phyloP scores from a whole-genome alignment of 2,113 vertebrate genomes.

The Nanger granti region DNA sequence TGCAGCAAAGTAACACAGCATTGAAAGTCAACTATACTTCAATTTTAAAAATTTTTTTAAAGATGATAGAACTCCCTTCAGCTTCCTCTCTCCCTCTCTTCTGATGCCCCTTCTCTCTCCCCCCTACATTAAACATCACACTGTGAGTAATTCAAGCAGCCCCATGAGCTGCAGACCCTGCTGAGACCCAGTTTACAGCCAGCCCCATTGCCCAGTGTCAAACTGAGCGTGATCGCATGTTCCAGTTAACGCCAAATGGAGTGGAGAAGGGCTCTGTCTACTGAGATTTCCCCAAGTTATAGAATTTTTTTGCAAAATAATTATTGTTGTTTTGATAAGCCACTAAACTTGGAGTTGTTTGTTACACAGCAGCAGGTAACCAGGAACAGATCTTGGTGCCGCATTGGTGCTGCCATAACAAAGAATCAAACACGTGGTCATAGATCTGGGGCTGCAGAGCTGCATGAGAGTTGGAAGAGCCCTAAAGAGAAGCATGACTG shows the following conservation, averaged over 20 bases:
- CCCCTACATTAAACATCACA: not conserved
- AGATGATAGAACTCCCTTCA: not conserved
- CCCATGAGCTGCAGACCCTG: not conserved
- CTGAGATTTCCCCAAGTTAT: not conserved
- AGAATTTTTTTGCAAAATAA: not conserved
- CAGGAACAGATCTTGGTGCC: not conserved
- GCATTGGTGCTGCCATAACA: not conserved
- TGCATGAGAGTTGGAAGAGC: not conserved
- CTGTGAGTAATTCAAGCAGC: not conserved
- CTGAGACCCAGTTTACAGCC: not conserved
- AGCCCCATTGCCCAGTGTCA: not conserved
- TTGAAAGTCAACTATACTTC: not conserved
- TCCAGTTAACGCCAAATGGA: not conserved
- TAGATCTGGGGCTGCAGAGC: not conserved
- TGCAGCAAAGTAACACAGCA: not conserved
- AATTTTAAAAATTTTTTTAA: not conserved
- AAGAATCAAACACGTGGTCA: not conserved
- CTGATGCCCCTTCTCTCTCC: not conserved
- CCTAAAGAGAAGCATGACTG: not conserved
- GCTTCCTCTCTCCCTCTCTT: not conserved
- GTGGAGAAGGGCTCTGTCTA: not conserved
- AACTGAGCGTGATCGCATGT: fast-evolving
- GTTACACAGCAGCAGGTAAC: not conserved
- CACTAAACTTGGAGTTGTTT: not conserved
- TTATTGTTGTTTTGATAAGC: not conserved